Evolutionary conservation across 2,797 vertebrate species (phyloP).

Genomic region (Pseudopleuronectes americanus): DNA sequence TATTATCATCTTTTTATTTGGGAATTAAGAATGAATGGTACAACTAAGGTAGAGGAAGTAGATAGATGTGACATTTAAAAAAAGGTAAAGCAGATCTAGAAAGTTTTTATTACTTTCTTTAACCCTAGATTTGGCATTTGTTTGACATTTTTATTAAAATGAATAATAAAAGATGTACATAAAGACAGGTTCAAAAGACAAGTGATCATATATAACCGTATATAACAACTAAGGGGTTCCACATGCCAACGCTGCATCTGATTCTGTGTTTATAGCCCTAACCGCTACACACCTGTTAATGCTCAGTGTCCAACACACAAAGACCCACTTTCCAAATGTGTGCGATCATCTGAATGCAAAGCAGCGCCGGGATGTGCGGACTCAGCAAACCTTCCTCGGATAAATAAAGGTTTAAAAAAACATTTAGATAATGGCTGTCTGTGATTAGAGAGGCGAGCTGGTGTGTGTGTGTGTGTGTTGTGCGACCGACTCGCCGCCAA

Average conservation of each 20-base stretch:
- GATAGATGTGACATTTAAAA: too few species aligned
- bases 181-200: too few species aligned
- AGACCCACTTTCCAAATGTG: slow-evolving; percentile 11
- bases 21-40: not conserved
- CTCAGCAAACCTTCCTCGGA: slow-evolving; percentile 58
- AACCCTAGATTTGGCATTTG: too few species aligned
- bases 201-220: too few species aligned
- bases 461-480: slow-evolving; percentile 26
- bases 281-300: not conserved
- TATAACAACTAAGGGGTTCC: too few species aligned
- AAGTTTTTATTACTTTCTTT: too few species aligned
- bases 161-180: too few species aligned
- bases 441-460: slow-evolving; percentile 60
- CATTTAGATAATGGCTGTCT: slow-evolving; percentile 49
- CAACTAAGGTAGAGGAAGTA: not conserved
- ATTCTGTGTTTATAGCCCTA: not conserved
- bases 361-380: slow-evolving; percentile 42
- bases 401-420: slow-evolving; percentile 69
- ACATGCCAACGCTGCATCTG: not conserved
- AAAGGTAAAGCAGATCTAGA: too few species aligned
- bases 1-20: not conserved
- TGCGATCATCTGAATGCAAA: slow-evolving; percentile 46
- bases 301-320: slow-evolving; percentile 11
- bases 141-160: too few species aligned
- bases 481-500: slow-evolving; percentile 42